phyloP scores from a whole-genome alignment of 2,888 invertebrate species.

The Lutraria lutraria region DNA sequence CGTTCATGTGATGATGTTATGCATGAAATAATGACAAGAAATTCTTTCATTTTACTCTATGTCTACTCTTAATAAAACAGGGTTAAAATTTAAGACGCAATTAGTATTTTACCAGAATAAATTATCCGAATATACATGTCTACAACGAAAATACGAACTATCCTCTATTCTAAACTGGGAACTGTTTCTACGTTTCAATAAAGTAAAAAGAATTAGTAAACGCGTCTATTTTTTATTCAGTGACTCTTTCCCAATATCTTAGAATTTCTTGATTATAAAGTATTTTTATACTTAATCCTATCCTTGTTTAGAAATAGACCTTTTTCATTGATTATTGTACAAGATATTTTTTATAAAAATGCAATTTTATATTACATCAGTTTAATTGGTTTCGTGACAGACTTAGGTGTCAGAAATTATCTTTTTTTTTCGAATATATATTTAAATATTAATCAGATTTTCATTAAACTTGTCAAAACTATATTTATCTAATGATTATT shows the following conservation, averaged over 20 bases:
- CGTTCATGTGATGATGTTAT: not conserved
- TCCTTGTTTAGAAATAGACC: too few relatives aligned
- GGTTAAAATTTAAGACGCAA: not conserved
- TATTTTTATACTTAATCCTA: too few relatives aligned
- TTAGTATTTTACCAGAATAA: not conserved
- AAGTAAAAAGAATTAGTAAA: too few relatives aligned
- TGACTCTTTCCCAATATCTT: too few relatives aligned
- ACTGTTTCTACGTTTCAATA: too few relatives aligned
- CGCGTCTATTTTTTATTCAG: too few relatives aligned
- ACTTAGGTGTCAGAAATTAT: not conserved
- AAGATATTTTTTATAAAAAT: not conserved
- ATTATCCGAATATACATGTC: not conserved
- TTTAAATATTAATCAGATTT: slow-evolving; percentile 15
- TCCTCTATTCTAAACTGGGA: too few relatives aligned
- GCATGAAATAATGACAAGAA: not conserved
- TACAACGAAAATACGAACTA: not conserved
- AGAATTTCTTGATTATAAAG: too few relatives aligned
- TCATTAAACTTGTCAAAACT: slow-evolving; percentile 15
- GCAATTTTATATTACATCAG: not conserved
- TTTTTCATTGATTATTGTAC: too few relatives aligned
- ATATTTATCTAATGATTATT: not conserved
- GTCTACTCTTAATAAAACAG: not conserved
- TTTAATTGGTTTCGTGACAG: not conserved
- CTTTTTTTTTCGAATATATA: not conserved
- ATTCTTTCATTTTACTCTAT: not conserved